A percentile compares a stretch with the other conserved stretches of the same genome.
Evolutionary conservation across 2,888 invertebrate species (phyloP).

Genomic region (Smittia sp.): DNA sequence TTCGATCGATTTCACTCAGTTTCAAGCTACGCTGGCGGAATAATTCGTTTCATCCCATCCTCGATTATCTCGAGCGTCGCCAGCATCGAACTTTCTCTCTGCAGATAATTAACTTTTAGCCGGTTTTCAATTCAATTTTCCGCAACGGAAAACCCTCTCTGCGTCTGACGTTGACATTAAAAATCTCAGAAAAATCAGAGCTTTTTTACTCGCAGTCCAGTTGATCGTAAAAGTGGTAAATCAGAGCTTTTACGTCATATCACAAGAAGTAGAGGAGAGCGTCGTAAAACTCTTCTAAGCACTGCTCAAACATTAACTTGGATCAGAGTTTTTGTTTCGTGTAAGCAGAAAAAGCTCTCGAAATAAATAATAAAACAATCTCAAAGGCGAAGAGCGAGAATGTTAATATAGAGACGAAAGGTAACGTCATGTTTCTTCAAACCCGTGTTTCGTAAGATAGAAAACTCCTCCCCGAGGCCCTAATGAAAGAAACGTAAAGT

Average conservation of each 20-base stretch:
- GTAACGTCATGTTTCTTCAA: conserved; percentile 1
- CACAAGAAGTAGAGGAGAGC: not conserved
- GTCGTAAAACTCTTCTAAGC: not conserved
- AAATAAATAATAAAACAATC: not conserved
- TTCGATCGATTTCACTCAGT: not conserved
- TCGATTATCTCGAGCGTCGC: not conserved
- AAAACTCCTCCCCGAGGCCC: not conserved
- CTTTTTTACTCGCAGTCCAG: not conserved
- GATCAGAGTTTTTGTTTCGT: not conserved
- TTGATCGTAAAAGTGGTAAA: not conserved
- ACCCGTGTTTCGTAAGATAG: not conserved
- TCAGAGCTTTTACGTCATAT: not conserved
- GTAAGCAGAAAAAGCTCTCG: conserved; percentile 1
- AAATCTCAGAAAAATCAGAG: not conserved
- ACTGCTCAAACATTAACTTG: not conserved
- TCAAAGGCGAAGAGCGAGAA: not conserved
- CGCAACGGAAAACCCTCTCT: not conserved
- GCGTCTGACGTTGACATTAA: not conserved
- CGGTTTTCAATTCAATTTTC: conserved; percentile 3
- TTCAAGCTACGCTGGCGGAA: not conserved
- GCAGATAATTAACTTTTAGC: not conserved
- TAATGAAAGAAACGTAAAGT: not conserved
- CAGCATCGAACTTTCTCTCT: not conserved
- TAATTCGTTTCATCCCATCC: not conserved
- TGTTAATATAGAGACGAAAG: too few species aligned